Base-by-base conservation (phyloP, 2,888 invertebrate genomes). In the Deroplatys truncata region DNA sequence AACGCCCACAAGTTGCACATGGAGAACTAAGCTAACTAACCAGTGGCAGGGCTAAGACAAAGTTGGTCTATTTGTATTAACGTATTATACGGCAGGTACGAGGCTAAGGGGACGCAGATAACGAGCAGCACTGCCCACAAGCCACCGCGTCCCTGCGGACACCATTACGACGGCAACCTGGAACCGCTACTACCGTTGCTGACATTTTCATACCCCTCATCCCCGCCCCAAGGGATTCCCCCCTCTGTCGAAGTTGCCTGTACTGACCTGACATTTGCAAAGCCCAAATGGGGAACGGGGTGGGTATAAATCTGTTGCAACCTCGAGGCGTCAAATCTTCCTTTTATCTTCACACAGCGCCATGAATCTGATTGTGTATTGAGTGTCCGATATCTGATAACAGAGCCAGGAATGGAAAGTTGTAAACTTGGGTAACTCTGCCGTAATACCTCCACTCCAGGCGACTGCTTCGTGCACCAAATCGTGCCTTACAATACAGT, bases 261-360 rank as follows among this genome's bases (percentile, higher is more conserved):
- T 90, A 86, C 88, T 88, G 90, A 90, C 90, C 90, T 90, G 90
- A 90, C 90, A 90, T 90, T 90, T 90, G 90, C 90, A 88, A 90
- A 88, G 86, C 90, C 90, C 90, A 85, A 88, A 90, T 90, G 90
- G 88, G 90, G 84, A 86, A 88, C 86, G 56, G 25, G 56, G 7
- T 88, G 88, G 84, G 84, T 87, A 89, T 86, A 89, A 89, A 89
- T 89, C 89, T 88, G 82, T 82, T 83, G 31, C 82, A 84, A 84
- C 88, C 49, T 85, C n/a, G 49, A 49, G 85, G 84, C 84, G 56
- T 72, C 56, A 72, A 72, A 72, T 72, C 25, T 20, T 72, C 20
- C 56, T 72, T 43, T 72, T 72, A 72, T 72, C 56, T 72, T 72
- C 56, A 72, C 56, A 7, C 20, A 72, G 56, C 56, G 20, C 20